Conservation (phyloP, 37 sponge, comb jelly and placozoan genomes). For the Geodia barretti region DNA sequence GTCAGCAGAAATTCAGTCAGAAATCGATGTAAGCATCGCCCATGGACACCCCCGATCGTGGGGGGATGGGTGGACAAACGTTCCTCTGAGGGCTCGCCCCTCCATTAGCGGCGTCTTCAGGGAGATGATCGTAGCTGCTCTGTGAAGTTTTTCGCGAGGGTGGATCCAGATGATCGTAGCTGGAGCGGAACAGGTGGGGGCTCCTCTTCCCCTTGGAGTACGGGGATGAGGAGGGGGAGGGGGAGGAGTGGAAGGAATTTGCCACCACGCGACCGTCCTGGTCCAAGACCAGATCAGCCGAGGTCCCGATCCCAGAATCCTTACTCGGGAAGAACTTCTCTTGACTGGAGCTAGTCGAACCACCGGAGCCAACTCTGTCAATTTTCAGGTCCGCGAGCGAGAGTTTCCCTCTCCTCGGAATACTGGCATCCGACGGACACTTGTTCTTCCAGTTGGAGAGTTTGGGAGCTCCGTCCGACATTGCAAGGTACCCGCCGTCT, state of each 20-base stretch:
- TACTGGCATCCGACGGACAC: neutral
- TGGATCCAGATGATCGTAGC: neutral
- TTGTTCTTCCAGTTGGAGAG: neutral
- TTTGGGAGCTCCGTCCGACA: neutral
- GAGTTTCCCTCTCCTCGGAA: neutral
- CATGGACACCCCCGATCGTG: neutral
- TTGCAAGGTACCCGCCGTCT: neutral
- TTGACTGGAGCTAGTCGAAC: neutral
- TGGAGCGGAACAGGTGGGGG: neutral
- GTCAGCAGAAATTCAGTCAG: too few species aligned
- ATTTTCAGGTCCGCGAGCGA: neutral
- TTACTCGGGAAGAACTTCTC: neutral
- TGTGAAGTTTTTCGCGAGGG: neutral
- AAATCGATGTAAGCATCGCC: neutral
- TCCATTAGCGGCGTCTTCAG: neutral
- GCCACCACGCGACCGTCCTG: neutral
- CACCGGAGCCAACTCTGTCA: neutral
- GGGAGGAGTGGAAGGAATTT: too few species aligned
- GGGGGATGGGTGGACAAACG: neutral
- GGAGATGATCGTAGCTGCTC: neutral
- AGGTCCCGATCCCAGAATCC: slow-evolving; percentile 9
- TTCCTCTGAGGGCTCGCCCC: neutral
- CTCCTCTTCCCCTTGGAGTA: neutral
- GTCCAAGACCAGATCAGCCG: neutral
- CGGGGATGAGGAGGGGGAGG: neutral